Conservation (phyloP, 64 coral and sea anemone species). For the Dendrophyllia cribrosa region DNA sequence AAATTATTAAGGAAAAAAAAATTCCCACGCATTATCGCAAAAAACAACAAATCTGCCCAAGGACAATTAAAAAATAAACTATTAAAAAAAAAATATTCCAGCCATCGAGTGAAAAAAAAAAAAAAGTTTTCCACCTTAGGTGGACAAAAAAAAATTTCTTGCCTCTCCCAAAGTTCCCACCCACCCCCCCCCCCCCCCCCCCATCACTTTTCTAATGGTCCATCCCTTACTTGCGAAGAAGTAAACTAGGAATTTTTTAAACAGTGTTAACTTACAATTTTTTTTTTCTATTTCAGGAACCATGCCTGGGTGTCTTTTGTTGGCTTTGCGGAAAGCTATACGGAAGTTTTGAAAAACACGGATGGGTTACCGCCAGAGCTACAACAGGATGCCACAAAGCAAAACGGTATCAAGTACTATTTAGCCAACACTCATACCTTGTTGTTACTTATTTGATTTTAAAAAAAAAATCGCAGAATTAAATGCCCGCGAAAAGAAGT, state of each 20-base stretch:
- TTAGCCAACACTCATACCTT: not conserved
- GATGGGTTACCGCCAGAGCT: not conserved
- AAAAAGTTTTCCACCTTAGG: too few species aligned
- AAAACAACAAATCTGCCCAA: too few species aligned
- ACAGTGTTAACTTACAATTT: not conserved
- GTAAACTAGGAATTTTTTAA: not conserved
- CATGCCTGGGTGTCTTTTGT: conserved; percentile 32
- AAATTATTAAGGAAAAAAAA: too few species aligned
- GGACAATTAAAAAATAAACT: too few species aligned
- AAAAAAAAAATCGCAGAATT: not conserved
- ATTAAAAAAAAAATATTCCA: too few species aligned
- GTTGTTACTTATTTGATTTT: not conserved
- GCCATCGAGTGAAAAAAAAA: too few species aligned
- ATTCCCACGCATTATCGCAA: too few species aligned
- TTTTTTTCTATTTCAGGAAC: conserved; percentile 5
- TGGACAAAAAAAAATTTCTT: too few species aligned
- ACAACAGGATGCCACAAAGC: conserved; percentile 12
- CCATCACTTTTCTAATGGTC: too few species aligned
- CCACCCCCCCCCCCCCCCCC: too few species aligned
- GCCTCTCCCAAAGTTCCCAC: too few species aligned
- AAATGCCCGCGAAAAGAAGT: not conserved
- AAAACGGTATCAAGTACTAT: conserved; percentile 11
- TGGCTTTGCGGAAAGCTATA: conserved; percentile 22
- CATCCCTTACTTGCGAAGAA: not conserved
- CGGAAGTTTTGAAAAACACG: not conserved